Evolutionary conservation across 2,113 vertebrate genomes (phyloP), one percentile per base, ranked within the genome.

Genomic region (Erpornis zantholeuca): DNA sequence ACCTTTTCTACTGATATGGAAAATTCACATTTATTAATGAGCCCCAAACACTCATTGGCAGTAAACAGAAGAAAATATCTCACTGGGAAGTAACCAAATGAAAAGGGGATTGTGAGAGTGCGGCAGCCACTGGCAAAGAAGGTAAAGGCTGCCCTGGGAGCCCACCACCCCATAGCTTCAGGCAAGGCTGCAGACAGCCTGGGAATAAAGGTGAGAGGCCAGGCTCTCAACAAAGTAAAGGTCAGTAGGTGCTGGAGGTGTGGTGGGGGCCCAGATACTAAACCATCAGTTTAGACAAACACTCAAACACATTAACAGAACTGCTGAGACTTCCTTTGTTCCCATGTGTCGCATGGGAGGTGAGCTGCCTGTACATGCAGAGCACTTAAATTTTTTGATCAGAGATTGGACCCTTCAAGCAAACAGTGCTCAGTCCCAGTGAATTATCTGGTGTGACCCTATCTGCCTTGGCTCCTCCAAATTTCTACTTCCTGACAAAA

Each of bases 291-390:
- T 60, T 47, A 8, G 4, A 38, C 20, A 59, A 76, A 29, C 36
- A 45, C 65, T 47, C 40, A 35, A 38, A 77, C 27, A 38, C 50
- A 4, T 38, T 72, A 66, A 72, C 0, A 4, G 27, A 53, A 31
- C 14, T n/a, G 31, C 31, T 33, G 45, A 92, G 38, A 54, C 40
- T 38, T 69, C 59, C 29, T 61, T 52, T 54, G 54, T 29, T 76
- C 54, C 47, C 53, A 28, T 0, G 0, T 6, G 0, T 24, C 0
- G 0, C 36, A 49, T 23, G 27, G 69, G n/a, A 86, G 28, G 15
- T 14, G 68, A 73, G 56, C 12, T 50, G 24, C 11, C 61, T 33
- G 11, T 29, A 82, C 75, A 31, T 4, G 17, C 42, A 82, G 40
- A 96, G 40, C 11, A 53, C 35, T 36, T 38, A 10, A 1, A 21